phyloP scores from a whole-genome alignment of 2,113 vertebrate genomes.

The Tragulus kanchil region DNA sequence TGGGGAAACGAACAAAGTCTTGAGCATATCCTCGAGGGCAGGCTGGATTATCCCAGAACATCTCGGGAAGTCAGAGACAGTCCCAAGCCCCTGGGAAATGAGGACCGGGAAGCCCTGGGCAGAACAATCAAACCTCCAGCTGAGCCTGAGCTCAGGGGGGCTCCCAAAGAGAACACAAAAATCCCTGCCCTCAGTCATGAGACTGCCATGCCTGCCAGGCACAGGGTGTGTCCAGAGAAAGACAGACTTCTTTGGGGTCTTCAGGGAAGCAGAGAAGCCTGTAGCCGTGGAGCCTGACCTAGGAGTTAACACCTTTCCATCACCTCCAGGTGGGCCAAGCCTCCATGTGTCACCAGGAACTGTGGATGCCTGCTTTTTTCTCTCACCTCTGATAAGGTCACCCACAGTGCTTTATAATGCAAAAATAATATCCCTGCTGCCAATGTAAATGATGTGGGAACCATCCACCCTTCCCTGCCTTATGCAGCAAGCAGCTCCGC shows the following conservation, averaged over 20 bases:
- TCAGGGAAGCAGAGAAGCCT: background rate
- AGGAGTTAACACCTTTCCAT: background rate
- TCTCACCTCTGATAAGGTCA: conserved; percentile 70
- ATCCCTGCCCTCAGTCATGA: background rate
- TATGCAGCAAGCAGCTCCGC: conserved; percentile 53
- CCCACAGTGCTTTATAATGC: conserved; percentile 60
- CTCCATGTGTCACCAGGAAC: background rate
- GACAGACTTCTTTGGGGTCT: background rate
- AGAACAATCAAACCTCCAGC: background rate
- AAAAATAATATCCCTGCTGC: conserved; percentile 80
- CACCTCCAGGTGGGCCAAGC: background rate
- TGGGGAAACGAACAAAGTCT: background rate
- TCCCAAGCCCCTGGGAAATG: background rate
- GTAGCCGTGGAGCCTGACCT: background rate
- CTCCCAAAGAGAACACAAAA: background rate
- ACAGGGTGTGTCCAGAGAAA: background rate
- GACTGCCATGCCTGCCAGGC: background rate
- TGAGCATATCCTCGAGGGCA: background rate
- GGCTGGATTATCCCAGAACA: background rate
- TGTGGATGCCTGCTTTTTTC: background rate
- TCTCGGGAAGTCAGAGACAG: background rate
- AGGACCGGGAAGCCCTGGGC: background rate
- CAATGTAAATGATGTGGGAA: conserved; percentile 76
- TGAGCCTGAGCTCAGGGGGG: background rate
- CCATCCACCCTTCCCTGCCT: conserved; percentile 39